Conservation (phyloP, 2,113 vertebrate genomes). For the Pachyramphus minor region DNA sequence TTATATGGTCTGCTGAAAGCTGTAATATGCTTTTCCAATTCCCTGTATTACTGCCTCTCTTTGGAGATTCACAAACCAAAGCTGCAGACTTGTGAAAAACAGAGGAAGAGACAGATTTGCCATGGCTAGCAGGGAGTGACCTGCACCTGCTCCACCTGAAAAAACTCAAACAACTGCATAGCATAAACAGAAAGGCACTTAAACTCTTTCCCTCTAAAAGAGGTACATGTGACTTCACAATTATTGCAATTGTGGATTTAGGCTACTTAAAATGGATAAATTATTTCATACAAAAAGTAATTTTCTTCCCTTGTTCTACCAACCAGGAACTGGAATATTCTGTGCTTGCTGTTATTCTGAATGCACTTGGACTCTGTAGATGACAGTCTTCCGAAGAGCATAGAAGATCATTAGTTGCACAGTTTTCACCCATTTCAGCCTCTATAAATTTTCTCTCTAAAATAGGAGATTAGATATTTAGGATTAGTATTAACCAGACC, state of each 20-base stretch:
- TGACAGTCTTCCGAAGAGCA: background rate
- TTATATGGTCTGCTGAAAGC: background rate
- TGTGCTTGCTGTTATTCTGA: background rate
- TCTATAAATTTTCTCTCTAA: background rate
- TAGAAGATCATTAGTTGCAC: background rate
- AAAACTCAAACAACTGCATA: background rate
- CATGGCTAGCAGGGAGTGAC: background rate
- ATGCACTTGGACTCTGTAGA: background rate
- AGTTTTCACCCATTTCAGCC: background rate
- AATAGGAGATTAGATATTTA: background rate
- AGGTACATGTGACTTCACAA: background rate
- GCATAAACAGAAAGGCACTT: background rate
- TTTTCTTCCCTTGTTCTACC: background rate
- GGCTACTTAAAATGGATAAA: background rate
- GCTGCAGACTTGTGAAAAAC: background rate
- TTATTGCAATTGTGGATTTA: background rate
- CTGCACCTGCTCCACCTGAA: background rate
- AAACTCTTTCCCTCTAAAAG: background rate
- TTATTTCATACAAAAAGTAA: background rate
- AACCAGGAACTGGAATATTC: background rate
- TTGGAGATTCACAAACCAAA: background rate
- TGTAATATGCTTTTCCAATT: background rate
- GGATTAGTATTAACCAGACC: background rate
- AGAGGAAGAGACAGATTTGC: background rate
- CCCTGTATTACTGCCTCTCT: background rate